A percentile compares a stretch with the other conserved stretches of the same genome.
phyloP scores from a whole-genome alignment of 1,140 invertebrate species.

The Asbolus verrucosus region DNA sequence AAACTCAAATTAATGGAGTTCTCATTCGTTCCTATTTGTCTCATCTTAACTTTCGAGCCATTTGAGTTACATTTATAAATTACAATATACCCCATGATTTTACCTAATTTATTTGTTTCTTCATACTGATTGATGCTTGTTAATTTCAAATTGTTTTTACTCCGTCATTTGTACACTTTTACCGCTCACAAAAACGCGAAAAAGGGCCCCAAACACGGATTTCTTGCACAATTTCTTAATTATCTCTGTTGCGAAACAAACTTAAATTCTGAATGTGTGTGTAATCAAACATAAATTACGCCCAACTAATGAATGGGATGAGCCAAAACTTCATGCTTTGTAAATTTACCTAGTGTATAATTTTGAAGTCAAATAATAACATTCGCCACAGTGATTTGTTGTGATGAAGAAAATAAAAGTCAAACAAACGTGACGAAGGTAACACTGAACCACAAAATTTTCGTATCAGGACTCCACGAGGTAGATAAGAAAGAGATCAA shows the following conservation, averaged over 20 bases:
- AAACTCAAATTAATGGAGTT: conserved; percentile 46
- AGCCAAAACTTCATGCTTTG: conserved; percentile 29
- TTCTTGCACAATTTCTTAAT: conserved; percentile 32
- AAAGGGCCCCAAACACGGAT: neutral
- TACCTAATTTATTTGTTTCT: conserved; percentile 38
- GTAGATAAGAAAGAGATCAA: too few relatives aligned
- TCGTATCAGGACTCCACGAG: too few relatives aligned
- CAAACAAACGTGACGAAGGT: conserved; percentile 28
- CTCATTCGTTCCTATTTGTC: conserved; percentile 50
- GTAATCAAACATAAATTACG: conserved; percentile 32
- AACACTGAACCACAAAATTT: neutral
- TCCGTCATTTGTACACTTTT: conserved; percentile 10
- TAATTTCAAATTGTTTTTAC: conserved; percentile 18
- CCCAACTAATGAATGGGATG: conserved; percentile 33
- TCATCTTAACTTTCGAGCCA: conserved; percentile 46
- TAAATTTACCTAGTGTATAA: conserved; percentile 16
- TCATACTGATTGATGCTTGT: conserved; percentile 26
- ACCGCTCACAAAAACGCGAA: neutral
- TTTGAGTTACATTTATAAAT: conserved; percentile 46
- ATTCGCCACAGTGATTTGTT: conserved; percentile 14
- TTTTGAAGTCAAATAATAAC: conserved; percentile 30
- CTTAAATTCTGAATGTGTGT: conserved; percentile 9
- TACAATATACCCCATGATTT: conserved; percentile 43
- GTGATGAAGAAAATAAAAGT: conserved; percentile 20
- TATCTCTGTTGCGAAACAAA: conserved; percentile 21